These are phyloP conservation scores for Cataglyphis livida DNA, from an alignment of 2,888 invertebrate genomes.

Conservation along the genomic window DNA sequence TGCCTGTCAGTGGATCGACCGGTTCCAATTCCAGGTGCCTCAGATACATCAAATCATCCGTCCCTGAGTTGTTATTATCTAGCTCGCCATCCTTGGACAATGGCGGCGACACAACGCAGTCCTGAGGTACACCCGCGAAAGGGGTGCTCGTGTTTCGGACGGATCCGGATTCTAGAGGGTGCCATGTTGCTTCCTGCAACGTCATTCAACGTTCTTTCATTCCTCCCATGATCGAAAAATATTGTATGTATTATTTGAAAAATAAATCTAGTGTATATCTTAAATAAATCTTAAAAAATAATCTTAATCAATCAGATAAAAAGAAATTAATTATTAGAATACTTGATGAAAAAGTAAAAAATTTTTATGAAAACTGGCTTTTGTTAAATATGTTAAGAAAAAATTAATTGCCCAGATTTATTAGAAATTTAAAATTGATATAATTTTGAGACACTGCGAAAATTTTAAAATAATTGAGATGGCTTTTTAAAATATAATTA, in stretches of 20 bases:
- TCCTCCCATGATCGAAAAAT: background rate
- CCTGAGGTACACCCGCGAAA: constrained; percentile 80
- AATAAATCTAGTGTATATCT: background rate
- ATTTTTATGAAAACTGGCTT: background rate
- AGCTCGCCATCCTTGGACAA: constrained; percentile 82
- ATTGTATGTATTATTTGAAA: background rate
- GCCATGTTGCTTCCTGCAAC: constrained; percentile 85
- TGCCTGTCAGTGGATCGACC: constrained; percentile 88
- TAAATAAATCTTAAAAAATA: no score
- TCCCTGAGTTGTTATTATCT: constrained; percentile 83
- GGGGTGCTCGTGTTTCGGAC: constrained; percentile 85
- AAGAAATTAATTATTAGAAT: background rate
- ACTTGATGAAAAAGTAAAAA: background rate
- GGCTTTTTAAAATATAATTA: background rate
- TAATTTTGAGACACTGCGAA: background rate
- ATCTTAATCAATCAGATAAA: background rate
- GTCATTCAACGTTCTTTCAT: background rate
- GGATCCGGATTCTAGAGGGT: constrained; percentile 84
- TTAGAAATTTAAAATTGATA: background rate
- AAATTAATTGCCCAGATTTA: background rate
- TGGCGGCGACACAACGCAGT: constrained; percentile 82
- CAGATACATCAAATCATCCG: constrained; percentile 85
- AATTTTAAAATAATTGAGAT: background rate
- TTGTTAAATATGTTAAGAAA: background rate
- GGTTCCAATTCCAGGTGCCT: constrained; percentile 94